Evolutionary conservation across 2,797 vertebrate species (phyloP).

Genomic region (Phylloscopus collybita): DNA sequence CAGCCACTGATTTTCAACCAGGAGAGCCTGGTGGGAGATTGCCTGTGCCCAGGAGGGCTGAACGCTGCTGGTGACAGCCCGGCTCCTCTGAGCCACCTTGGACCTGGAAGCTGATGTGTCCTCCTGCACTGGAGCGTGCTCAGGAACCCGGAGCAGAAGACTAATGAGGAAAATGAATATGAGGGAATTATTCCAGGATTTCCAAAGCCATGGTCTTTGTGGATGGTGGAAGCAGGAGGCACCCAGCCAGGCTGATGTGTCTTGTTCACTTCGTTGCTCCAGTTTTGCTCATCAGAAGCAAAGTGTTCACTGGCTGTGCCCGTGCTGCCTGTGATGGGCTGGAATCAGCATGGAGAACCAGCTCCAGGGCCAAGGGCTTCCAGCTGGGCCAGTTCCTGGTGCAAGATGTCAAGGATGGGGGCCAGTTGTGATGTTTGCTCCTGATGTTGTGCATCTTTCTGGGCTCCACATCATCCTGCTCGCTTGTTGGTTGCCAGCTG

Average conservation of each 20-base stretch:
- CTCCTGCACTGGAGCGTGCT: background rate
- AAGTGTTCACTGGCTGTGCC: fast-evolving
- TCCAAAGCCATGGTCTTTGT: background rate
- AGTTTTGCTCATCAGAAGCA: background rate
- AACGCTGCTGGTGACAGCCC: background rate
- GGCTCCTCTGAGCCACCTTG: fast-evolving
- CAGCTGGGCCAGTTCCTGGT: background rate
- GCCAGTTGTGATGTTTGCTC: fast-evolving
- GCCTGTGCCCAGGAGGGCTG: background rate
- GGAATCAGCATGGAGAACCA: background rate
- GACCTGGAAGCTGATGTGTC: background rate
- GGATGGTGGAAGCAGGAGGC: background rate
- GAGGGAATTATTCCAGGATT: background rate
- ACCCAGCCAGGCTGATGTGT: background rate
- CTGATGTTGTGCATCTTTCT: background rate
- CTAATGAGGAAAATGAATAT: background rate
- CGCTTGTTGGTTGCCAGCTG: background rate
- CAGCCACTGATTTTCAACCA: background rate
- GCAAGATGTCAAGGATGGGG: background rate
- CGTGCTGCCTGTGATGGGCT: fast-evolving
- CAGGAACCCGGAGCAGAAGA: fast-evolving
- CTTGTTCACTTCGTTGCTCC: background rate
- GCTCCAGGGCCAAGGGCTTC: background rate
- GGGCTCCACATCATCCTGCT: background rate
- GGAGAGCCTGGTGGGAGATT: background rate